Evolutionary conservation across 64 coral and sea anemone genomes (phyloP).

Genomic region (Acropora yongei): DNA sequence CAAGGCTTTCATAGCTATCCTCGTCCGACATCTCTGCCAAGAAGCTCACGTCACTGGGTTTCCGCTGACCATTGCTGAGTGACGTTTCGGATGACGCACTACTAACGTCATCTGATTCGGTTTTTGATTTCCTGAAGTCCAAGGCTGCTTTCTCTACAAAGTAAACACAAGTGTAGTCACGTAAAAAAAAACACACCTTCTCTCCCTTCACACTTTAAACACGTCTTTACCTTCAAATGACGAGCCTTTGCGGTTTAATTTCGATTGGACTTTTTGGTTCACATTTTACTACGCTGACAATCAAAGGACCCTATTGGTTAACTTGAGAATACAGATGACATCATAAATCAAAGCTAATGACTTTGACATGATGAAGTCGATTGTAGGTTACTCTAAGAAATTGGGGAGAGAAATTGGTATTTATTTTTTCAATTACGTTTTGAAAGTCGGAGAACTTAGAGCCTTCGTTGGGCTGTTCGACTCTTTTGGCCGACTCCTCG

Average conservation of each 20-base stretch:
- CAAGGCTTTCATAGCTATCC: constrained; percentile 4
- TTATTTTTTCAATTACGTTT: no score
- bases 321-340: no score
- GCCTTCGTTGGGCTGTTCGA: background rate
- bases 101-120: constrained; percentile 2
- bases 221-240: background rate
- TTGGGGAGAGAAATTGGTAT: no score
- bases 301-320: no score
- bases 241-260: no score
- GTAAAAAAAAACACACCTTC: background rate
- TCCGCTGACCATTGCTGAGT: constrained; percentile 3
- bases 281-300: no score
- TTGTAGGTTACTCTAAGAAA: no score
- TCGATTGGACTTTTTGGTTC: no score
- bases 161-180: background rate
- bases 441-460: no score
- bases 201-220: no score
- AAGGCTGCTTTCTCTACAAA: constrained; percentile 43
- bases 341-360: no score
- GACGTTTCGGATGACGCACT: background rate
- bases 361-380: no score
- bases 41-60: constrained; percentile 46
- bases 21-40: constrained; percentile 70
- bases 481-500: background rate
- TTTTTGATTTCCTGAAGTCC: constrained; percentile 46